Conservation (phyloP, 2,888 invertebrate genomes). For the Phortica okadai region DNA sequence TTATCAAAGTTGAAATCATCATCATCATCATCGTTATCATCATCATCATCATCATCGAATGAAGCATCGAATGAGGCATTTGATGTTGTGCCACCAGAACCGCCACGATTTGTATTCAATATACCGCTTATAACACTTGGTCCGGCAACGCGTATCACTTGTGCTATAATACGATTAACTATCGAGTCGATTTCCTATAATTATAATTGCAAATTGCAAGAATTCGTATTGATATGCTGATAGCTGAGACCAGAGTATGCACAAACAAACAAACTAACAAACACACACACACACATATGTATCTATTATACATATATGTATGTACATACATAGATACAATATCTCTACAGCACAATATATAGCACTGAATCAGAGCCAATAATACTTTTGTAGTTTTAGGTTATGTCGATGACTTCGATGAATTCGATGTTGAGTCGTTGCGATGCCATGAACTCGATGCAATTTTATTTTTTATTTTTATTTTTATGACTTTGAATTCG, state of each 20-base stretch:
- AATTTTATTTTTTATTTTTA: not conserved
- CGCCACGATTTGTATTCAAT: constrained; percentile 66
- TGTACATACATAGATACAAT: too few species aligned
- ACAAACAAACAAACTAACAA: not conserved
- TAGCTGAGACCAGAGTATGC: not conserved
- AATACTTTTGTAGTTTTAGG: not conserved
- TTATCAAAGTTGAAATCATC: constrained; percentile 53
- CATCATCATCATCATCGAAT: constrained; percentile 77
- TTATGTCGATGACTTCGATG: constrained; percentile 24
- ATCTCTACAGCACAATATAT: too few species aligned
- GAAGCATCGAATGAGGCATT: constrained; percentile 77
- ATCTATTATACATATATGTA: constrained; percentile 19
- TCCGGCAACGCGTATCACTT: constrained; percentile 86
- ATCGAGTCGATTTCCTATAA: constrained; percentile 76
- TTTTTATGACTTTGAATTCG: not conserved
- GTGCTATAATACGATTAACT: constrained; percentile 75
- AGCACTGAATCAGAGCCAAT: too few species aligned
- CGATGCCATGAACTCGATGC: not conserved
- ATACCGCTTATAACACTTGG: constrained; percentile 79
- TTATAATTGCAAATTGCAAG: constrained; percentile 19
- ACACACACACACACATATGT: not conserved
- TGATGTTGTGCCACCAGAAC: constrained; percentile 46
- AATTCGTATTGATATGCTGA: constrained; percentile 3
- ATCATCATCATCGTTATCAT: constrained; percentile 73
- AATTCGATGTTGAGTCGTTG: not conserved